A percentile compares a stretch with the other conserved stretches of the same genome.
These are phyloP conservation scores for Siphlonurus alternatus DNA, from an alignment of 2,888 invertebrate species.

Conservation along the genomic window DNA sequence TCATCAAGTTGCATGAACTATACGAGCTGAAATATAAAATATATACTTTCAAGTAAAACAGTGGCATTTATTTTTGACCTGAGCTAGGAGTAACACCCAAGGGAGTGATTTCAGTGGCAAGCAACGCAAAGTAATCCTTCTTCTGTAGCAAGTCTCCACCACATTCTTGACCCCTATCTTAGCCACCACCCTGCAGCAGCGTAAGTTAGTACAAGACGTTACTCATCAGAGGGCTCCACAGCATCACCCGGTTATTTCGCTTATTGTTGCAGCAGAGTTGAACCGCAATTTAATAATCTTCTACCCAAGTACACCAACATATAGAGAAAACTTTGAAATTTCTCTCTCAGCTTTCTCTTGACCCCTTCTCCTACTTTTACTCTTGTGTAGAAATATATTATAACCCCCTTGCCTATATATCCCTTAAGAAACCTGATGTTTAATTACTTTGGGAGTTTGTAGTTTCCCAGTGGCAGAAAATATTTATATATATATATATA, in stretches of 20 bases:
- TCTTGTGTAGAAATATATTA: neutral
- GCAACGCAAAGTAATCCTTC: neutral
- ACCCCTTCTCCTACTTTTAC: neutral
- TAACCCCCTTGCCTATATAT: neutral
- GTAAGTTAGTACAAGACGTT: neutral
- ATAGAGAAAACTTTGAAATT: neutral
- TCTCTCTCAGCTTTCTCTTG: neutral
- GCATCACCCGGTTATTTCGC: neutral
- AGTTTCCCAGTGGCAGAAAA: neutral
- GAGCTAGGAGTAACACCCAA: neutral
- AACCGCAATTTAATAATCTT: conserved; percentile 2
- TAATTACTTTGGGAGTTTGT: conserved; percentile 1
- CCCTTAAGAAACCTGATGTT: neutral
- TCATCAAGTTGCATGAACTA: neutral
- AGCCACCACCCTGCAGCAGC: neutral
- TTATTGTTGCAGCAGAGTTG: neutral
- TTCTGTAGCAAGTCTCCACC: neutral
- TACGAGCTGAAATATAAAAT: neutral
- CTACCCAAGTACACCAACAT: neutral
- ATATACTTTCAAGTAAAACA: no score
- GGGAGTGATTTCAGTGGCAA: neutral
- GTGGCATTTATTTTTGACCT: neutral
- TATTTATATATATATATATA: no score
- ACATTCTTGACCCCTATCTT: neutral
- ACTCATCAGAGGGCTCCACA: neutral